Base-by-base conservation (phyloP, 1,140 invertebrate species). In the Brachionus angularis region DNA sequence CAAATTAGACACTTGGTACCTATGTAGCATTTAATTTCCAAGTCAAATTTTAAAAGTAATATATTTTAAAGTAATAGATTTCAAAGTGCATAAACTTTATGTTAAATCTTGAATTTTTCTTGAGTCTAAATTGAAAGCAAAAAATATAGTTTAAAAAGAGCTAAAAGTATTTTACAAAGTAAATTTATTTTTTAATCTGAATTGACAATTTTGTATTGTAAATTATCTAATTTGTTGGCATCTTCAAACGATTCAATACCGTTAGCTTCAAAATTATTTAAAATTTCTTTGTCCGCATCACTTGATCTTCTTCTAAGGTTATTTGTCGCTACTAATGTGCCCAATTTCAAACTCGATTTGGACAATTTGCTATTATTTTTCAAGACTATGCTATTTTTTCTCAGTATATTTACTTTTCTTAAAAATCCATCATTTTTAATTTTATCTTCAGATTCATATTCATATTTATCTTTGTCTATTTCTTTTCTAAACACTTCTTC, bases 131-230 rank as follows among this genome's bases (percentile, higher is more conserved):
- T n/a, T n/a, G n/a, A n/a, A n/a, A n/a, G n/a, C n/a, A n/a, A n/a
- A n/a, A n/a, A n/a, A n/a, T n/a, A n/a, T n/a, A n/a, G n/a, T n/a
- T n/a, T n/a, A n/a, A n/a, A n/a, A n/a, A n/a, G n/a, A n/a, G n/a
- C n/a, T n/a, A n/a, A n/a, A n/a, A n/a, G n/a, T n/a, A n/a, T n/a
- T n/a, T n/a, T n/a, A n/a, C n/a, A n/a, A n/a, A n/a, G n/a, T n/a
- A n/a, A n/a, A n/a, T n/a, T n/a, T n/a, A n/a, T 39, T 58, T 39
- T 3, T 2, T 58, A 16, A 39, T 58, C 53, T 39, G 53, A 58
- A 36, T 58, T 58, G 21, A 58, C 53, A 39, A 58, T 58, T 39
- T 58, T 58, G 25, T 58, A 58, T 25, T 58, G 53, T n/a, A 58
- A 58, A 3, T 31, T 23, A 25, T 58, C 53, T 39, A 58, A 36